A percentile compares a stretch with the other conserved stretches of the same genome.
Conservation (phyloP, 2,888 invertebrate genomes). For the Cepaea hortensis region DNA sequence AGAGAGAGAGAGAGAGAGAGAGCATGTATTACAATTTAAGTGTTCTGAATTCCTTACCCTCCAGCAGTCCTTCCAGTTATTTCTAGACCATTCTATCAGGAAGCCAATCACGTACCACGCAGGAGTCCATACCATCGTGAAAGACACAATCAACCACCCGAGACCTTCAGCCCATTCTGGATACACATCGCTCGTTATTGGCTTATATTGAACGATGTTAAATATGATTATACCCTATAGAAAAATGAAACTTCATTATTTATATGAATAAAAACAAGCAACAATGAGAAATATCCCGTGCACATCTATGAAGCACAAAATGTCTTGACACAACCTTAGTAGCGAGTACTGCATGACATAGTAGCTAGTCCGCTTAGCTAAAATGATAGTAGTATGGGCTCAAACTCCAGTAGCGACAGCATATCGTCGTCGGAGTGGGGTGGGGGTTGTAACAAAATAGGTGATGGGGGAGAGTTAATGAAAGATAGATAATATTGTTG, state of each 20-base stretch:
- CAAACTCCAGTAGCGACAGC: neutral
- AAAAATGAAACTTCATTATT: neutral
- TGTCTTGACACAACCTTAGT: no score
- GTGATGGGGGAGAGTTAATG: no score
- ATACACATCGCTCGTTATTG: constrained; percentile 59
- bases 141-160: constrained; percentile 65
- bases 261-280: no score
- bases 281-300: no score
- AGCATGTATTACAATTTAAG: neutral
- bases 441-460: no score
- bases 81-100: constrained; percentile 30
- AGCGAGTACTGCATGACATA: no score
- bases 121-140: constrained; percentile 62
- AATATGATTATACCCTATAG: constrained; percentile 67
- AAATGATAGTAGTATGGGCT: no score
- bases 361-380: no score
- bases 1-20: neutral
- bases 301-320: no score
- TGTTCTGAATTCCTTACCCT: constrained; percentile 1
- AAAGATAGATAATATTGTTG: no score
- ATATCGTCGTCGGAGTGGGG: neutral
- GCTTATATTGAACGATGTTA: constrained; percentile 64
- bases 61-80: neutral
- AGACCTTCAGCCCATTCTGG: constrained; percentile 63
- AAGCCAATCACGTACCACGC: constrained; percentile 61